A percentile compares a stretch with the other conserved stretches of the same genome.
Conservation (phyloP, 2,888 invertebrate species). For the Parasteatoda lunata region DNA sequence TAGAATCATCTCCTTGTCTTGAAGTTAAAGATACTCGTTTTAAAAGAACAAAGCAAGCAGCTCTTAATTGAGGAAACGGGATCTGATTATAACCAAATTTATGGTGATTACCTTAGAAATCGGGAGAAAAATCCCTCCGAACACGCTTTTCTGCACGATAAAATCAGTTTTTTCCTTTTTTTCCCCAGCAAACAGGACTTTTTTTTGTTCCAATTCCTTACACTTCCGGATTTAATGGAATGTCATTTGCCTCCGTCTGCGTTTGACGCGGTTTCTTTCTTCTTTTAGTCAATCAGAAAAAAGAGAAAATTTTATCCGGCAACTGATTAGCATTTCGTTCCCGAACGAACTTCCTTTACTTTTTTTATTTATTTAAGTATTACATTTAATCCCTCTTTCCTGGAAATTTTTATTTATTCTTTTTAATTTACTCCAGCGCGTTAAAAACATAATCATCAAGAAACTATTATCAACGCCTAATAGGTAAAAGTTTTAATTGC, state of each 20-base stretch:
- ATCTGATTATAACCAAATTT: conserved; percentile 40
- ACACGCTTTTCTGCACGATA: conserved; percentile 6
- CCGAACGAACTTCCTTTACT: neutral
- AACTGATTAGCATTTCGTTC: conserved; percentile 48
- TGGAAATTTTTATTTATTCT: neutral
- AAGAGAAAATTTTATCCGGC: conserved; percentile 9
- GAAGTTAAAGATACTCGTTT: too few relatives aligned
- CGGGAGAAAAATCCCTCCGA: conserved; percentile 1
- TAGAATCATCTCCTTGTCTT: too few relatives aligned
- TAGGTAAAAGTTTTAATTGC: conserved; percentile 28
- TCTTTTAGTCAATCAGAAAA: neutral
- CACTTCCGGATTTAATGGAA: conserved; percentile 39
- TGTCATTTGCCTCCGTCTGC: conserved; percentile 25
- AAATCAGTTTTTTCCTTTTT: conserved; percentile 38
- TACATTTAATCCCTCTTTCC: neutral
- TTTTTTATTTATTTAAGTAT: neutral
- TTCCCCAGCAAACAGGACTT: neutral
- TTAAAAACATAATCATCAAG: neutral
- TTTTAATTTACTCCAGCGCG: neutral
- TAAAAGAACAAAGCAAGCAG: neutral
- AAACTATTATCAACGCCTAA: neutral
- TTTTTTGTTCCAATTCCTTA: neutral
- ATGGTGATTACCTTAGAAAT: conserved; percentile 37
- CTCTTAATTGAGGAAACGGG: conserved; percentile 12
- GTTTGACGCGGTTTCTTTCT: conserved; percentile 30